These are phyloP conservation scores for Seira ritae DNA, from an alignment of 2,888 invertebrate species.

Conservation along the genomic window DNA sequence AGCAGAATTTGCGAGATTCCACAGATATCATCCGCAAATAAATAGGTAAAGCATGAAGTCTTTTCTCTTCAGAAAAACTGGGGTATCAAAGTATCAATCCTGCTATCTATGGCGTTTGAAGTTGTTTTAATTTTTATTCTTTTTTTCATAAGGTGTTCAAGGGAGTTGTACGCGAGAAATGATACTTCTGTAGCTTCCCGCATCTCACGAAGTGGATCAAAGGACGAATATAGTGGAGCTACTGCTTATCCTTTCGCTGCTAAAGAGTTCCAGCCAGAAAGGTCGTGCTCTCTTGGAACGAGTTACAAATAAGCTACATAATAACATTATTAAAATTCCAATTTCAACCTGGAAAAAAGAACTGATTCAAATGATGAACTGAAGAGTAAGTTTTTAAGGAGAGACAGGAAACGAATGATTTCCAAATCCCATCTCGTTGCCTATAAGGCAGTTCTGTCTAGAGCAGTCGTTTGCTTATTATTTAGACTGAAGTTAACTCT, in stretches of 20 bases:
- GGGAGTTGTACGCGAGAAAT: neutral
- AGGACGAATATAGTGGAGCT: constrained; percentile 41
- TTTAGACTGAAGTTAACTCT: too few relatives aligned
- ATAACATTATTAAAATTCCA: too few relatives aligned
- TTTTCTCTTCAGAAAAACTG: too few relatives aligned
- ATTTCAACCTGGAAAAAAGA: too few relatives aligned
- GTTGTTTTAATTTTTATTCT: too few relatives aligned
- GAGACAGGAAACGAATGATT: neutral
- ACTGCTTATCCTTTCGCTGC: constrained; percentile 31
- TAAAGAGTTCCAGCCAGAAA: constrained; percentile 34
- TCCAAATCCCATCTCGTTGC: too few relatives aligned
- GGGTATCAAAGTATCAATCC: too few relatives aligned
- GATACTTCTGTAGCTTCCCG: neutral
- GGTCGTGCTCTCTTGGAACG: constrained; percentile 36
- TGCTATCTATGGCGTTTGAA: too few relatives aligned
- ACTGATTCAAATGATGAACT: constrained; percentile 4
- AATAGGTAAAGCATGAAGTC: too few relatives aligned
- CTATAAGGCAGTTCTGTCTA: too few relatives aligned
- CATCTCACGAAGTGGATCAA: neutral
- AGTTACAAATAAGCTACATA: neutral
- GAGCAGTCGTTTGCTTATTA: too few relatives aligned
- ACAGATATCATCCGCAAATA: constrained; percentile 43
- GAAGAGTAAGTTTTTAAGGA: neutral
- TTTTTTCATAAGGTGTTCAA: too few relatives aligned
- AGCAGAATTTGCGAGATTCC: constrained; percentile 35